A percentile compares a stretch with the other conserved stretches of the same genome.
Evolutionary conservation across 1,140 invertebrate species (phyloP).

Genomic region (Calliopsis andreniformis): DNA sequence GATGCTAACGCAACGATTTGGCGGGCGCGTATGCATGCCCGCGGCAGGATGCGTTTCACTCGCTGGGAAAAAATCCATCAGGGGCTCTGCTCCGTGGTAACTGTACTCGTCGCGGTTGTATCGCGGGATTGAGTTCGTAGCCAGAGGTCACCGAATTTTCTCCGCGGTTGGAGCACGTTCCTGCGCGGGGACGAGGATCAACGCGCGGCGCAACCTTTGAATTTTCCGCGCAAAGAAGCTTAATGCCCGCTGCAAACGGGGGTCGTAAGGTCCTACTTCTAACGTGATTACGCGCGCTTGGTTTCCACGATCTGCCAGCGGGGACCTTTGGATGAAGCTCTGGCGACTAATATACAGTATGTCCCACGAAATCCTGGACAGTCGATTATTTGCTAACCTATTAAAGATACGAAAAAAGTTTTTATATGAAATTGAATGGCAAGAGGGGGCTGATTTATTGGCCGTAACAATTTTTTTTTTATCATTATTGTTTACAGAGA

Average conservation of each 20-base stretch:
- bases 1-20: not conserved
- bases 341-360: no score
- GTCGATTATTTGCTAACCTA: no score
- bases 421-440: no score
- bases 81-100: no score
- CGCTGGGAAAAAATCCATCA: not conserved
- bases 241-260: not conserved
- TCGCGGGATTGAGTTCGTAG: constrained; percentile 4
- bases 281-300: not conserved
- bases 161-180: not conserved
- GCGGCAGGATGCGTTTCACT: not conserved
- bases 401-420: no score
- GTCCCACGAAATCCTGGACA: no score
- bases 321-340: no score
- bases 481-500: no score
- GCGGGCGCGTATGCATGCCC: not conserved
- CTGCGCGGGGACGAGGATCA: not conserved
- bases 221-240: not conserved
- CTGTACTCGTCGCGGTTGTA: constrained; percentile 6
- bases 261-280: not conserved
- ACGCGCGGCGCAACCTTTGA: not conserved
- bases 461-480: no score
- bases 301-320: not conserved
- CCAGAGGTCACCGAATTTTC: constrained; percentile 16
- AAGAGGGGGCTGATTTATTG: no score